These are phyloP conservation scores for Cremastobaeus sp. DNA, from an alignment of 2,888 invertebrate species.

Conservation along the genomic window DNA sequence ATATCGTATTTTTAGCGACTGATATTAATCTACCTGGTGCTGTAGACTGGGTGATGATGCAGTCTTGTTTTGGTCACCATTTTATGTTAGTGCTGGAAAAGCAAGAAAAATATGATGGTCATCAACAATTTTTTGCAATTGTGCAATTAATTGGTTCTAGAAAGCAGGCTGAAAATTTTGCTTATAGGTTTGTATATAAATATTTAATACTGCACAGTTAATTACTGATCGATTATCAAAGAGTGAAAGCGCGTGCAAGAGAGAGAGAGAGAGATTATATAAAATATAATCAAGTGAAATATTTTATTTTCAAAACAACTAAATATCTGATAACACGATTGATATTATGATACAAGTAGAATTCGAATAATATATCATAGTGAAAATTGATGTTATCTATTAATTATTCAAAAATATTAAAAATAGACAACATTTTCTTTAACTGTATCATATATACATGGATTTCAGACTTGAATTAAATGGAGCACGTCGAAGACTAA, in stretches of 20 bases:
- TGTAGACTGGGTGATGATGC: constrained; percentile 99
- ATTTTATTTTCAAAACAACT: too few species aligned
- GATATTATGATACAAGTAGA: too few species aligned
- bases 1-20: constrained; percentile 99
- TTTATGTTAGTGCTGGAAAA: constrained; percentile 99
- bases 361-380: too few species aligned
- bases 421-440: too few species aligned
- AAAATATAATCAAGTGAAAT: too few species aligned
- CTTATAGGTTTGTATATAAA: constrained; percentile 84
- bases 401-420: too few species aligned
- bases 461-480: constrained; percentile 94
- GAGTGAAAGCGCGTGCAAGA: too few species aligned
- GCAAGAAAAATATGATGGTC: constrained; percentile 98
- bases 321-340: too few species aligned
- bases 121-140: constrained; percentile 98
- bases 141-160: constrained; percentile 99
- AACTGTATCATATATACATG: too few species aligned
- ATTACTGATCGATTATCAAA: not conserved
- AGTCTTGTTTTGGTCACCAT: constrained; percentile 99
- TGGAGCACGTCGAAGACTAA: constrained; percentile 94
- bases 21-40: constrained; percentile 99
- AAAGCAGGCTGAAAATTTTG: constrained; percentile 99
- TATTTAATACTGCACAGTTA: not conserved
- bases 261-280: too few species aligned
- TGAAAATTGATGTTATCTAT: not conserved